Percentiles rank a stretch among this genome's conserved stretches.
These are phyloP conservation scores for Chaetogeoica ovagalla DNA, from an alignment of 2,888 invertebrate genomes.

Conservation along the genomic window DNA sequence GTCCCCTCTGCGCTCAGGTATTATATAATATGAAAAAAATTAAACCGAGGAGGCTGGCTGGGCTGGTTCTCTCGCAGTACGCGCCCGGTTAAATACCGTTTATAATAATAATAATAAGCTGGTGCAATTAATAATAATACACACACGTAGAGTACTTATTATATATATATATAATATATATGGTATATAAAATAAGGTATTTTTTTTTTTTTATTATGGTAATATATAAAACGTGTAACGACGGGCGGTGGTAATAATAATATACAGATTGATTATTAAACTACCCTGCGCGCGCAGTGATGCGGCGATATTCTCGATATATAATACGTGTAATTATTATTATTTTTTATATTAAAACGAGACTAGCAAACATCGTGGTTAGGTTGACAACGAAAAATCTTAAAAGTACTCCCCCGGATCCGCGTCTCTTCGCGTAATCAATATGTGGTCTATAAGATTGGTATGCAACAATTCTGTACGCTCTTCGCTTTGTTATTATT, in stretches of 20 bases:
- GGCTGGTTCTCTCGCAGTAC: slow-evolving; percentile 3
- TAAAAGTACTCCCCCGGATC: no score
- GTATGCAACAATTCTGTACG: no score
- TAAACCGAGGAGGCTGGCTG: slow-evolving; percentile 9
- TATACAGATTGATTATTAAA: no score
- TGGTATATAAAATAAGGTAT: slow-evolving; percentile 34
- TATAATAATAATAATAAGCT: slow-evolving; percentile 34
- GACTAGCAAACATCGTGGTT: no score
- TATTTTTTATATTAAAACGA: no score
- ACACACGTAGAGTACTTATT: background rate
- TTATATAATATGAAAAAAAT: slow-evolving; percentile 33
- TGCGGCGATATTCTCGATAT: background rate
- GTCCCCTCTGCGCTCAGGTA: slow-evolving; percentile 13
- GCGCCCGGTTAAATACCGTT: slow-evolving; percentile 36
- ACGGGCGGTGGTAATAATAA: no score
- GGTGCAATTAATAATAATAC: slow-evolving; percentile 33
- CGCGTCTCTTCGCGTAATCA: no score
- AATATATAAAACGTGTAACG: slow-evolving; percentile 8
- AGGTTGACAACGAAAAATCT: no score
- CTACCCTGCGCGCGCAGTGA: background rate
- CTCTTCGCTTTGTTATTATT: no score
- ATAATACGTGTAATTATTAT: no score
- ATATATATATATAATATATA: background rate
- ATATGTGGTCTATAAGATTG: no score
- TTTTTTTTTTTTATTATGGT: slow-evolving; percentile 33